Evolutionary conservation across 2,888 invertebrate genomes (phyloP), one percentile per base, ranked within the genome.

Genomic region (Muschampia plurimacula): DNA sequence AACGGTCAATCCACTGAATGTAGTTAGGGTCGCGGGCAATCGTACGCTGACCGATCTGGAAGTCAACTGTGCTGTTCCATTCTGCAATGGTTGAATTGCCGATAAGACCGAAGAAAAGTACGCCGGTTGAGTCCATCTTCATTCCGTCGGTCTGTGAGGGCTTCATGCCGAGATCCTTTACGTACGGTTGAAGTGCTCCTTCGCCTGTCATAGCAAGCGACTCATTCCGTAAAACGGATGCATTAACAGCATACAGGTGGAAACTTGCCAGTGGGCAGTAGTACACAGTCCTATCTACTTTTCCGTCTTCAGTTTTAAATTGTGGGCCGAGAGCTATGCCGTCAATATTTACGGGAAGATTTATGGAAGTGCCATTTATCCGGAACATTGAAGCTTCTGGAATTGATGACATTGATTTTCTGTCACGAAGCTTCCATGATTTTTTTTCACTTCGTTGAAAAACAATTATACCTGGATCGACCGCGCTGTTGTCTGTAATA

Each of bases 1-100:
- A 96, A 4, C 96, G 95, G 82, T 96, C 96, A 0, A 96, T 95
- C 97, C 97, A 97, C 84, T 97, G 97, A 77, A 97, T 95, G 80
- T 95, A 96, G 73, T 94, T 95, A 62, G 95, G 93, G 84, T 97
- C 97, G 78, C 95, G 95, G 5, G 96, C 96, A 74, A 97, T 95
- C 39, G 96, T 94, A 59, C 95, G 94, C 84, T 96, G 96, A 32
- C 95, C 96, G 72, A 89, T 89, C 63, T 91, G 92, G 81, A 96
- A 96, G 60, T 95, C 90, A 36, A 91, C 86, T 39, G 93, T 94
- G 0, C 96, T 95, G 84, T 97, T 96, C 96, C 97, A 97, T 87
- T 95, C 95, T 13, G 96, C 96, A 66, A 97, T 95, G 32, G 96
- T 96, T 76, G 96, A 96, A 80, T 96, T 96, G 67, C 95, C 95